These are phyloP conservation scores for Tenualosa ilisha DNA, from an alignment of 2,797 vertebrate genomes.

Conservation along the genomic window DNA sequence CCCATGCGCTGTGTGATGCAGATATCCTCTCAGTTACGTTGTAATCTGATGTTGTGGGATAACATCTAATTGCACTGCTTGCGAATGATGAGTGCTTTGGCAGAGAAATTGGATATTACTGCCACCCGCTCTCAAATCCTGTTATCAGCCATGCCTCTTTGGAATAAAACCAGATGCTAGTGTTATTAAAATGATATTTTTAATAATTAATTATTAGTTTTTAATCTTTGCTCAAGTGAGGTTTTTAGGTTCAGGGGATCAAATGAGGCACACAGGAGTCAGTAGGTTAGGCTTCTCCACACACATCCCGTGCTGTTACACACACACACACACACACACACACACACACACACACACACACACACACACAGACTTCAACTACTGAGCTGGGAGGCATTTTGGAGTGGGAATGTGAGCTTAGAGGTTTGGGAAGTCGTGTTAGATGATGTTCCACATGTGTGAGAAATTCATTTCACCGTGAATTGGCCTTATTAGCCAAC, in stretches of 20 bases:
- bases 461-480: not conserved
- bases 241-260: too few relatives aligned
- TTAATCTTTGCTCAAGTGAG: too few relatives aligned
- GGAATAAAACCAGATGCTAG: not conserved
- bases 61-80: conserved; percentile 15
- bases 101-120: not conserved
- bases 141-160: not conserved
- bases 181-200: not conserved
- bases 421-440: not conserved
- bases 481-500: not conserved
- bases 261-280: not conserved
- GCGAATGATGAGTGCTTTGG: not conserved
- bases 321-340: not conserved
- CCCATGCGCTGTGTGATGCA: not conserved
- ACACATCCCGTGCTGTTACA: not conserved
- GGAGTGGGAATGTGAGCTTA: not conserved
- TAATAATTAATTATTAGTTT: not conserved
- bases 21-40: not conserved
- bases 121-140: not conserved
- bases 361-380: not conserved
- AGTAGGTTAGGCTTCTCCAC: not conserved
- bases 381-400: not conserved
- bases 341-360: conserved; percentile 15
- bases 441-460: conserved; percentile 11
- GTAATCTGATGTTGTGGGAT: conserved; percentile 10